phyloP scores from a whole-genome alignment of 2,888 invertebrate genomes.

The Microplitis manilae region DNA sequence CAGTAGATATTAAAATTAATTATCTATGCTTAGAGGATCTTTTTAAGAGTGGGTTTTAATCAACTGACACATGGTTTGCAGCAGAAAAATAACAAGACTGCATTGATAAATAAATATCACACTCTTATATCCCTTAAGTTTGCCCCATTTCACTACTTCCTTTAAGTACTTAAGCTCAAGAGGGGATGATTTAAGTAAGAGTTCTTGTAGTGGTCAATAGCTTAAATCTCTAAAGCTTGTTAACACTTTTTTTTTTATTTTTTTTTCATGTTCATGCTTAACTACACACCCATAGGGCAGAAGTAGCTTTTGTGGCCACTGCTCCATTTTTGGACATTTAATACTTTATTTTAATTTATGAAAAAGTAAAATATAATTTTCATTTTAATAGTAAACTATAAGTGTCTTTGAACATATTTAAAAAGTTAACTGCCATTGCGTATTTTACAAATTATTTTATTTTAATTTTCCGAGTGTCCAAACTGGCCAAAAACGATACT shows the following conservation, averaged over 20 bases:
- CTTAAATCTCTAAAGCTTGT: not conserved
- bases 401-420: no score
- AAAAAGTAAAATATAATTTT: no score
- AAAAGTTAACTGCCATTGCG: no score
- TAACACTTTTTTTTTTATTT: constrained; percentile 17
- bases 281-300: not conserved
- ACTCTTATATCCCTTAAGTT: constrained; percentile 59
- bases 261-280: constrained; percentile 31
- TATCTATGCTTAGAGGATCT: no score
- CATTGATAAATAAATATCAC: constrained; percentile 35
- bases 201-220: constrained; percentile 11
- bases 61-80: constrained; percentile 41
- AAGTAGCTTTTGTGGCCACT: not conserved
- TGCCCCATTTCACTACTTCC: constrained; percentile 54
- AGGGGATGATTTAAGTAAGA: constrained; percentile 26
- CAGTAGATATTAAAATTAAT: not conserved
- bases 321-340: not conserved
- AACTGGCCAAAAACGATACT: no score
- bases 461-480: no score
- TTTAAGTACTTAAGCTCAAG: not conserved
- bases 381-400: no score
- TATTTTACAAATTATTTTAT: no score
- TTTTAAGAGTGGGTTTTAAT: not conserved
- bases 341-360: no score
- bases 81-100: constrained; percentile 38